phyloP scores from a whole-genome alignment of 2,888 invertebrate genomes.

The Dugesia japonica region DNA sequence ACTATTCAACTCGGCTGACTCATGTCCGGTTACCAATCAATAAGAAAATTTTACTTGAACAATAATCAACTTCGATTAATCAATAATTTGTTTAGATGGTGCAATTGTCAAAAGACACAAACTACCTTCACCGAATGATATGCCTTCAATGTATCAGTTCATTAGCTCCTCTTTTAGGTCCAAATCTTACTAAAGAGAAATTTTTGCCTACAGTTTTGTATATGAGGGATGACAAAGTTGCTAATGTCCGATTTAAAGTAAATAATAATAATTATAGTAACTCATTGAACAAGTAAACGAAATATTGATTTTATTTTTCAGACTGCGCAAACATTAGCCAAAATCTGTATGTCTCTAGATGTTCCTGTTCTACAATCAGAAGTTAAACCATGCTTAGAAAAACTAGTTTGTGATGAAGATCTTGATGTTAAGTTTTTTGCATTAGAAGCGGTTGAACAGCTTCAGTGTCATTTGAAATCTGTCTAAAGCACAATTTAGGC shows the following conservation, averaged over 20 bases:
- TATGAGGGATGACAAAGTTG: conserved; percentile 85
- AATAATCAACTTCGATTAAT: no score
- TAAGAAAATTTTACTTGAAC: no score
- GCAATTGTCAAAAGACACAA: conserved; percentile 46
- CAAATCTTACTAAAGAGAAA: conserved; percentile 75
- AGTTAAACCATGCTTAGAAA: conserved; percentile 72
- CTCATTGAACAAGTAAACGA: no score
- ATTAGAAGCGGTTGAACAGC: conserved; percentile 60
- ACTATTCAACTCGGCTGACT: no score
- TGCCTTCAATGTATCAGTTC: conserved; percentile 72
- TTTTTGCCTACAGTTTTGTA: conserved; percentile 78
- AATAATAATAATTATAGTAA: neutral
- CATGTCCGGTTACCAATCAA: no score
- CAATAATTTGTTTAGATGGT: no score
- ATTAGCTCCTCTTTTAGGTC: conserved; percentile 73
- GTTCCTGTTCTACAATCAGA: conserved; percentile 9
- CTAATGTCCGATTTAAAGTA: conserved; percentile 97
- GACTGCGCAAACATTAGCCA: neutral
- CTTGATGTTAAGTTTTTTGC: conserved; percentile 96
- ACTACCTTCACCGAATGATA: conserved; percentile 93
- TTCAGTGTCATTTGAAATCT: neutral
- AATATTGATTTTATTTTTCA: no score
- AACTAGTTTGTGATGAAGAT: conserved; percentile 75
- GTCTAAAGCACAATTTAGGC: neutral
- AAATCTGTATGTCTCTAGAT: neutral